Evolutionary conservation across 1,140 invertebrate genomes (phyloP), one percentile per base, ranked within the genome.

Genomic region (Papilio helenus): DNA sequence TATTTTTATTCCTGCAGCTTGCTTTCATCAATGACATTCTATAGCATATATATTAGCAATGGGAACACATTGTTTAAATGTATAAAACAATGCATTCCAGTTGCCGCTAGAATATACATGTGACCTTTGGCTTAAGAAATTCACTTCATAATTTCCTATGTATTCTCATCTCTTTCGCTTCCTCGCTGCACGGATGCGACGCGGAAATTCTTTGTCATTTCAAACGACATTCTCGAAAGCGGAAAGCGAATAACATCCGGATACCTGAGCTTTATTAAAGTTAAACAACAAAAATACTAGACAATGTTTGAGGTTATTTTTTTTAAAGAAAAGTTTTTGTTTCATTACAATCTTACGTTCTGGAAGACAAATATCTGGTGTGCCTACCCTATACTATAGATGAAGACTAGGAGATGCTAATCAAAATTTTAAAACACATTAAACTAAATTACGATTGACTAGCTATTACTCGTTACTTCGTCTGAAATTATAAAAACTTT

Each of bases 161-260:
- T 29, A 29, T 29, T 68, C 20, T 23, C n/a, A 20, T 61, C 58
- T 26, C 26, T 68, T 16, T 68, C 12, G 61, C 16, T 68, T 68
- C 61, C 61, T 68, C 61, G 12, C 8, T 3, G 26, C 14, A 26
- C 61, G 61, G 61, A 68, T 29, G 61, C 61, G 26, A 68, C 26
- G 26, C 26, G 26, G 61, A 68, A 68, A 68, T 12, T 68, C 61
- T 61, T 61, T 68, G 26, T 68, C 23, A 68, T 29, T 18, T 29
- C 14, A 68, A 68, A 68, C 58, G 23, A 34, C 61, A 68, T 68
- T 68, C 61, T 68, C 12, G 26, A 68, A 34, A 29, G 26, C 61
- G 26, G 26, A 68, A 68, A 29, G 26, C 61, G 61, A 68, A 26
- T 61, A 34, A 68, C 61, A 68, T 68, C 61, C 61, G 61, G 26